Percentiles rank a stretch among this genome's conserved stretches.
phyloP scores from a whole-genome alignment of 2,888 invertebrate species.

The Pristionchus japonicus region DNA sequence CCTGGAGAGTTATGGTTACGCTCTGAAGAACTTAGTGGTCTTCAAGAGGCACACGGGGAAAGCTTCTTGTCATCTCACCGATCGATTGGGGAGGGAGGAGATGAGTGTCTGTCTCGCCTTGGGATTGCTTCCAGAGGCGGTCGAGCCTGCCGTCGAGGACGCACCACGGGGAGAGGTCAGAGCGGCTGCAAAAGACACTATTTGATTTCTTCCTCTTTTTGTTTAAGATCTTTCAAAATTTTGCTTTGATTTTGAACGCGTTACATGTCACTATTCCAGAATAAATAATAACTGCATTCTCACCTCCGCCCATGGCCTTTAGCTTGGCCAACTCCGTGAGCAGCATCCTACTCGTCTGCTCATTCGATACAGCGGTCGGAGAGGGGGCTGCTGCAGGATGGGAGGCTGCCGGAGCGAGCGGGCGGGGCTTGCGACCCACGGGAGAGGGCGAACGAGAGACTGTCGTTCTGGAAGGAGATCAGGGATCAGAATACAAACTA shows the following conservation, averaged over 20 bases:
- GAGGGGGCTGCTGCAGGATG: not conserved
- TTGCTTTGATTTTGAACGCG: not conserved
- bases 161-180: slow-evolving; percentile 38
- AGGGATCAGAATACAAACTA: not conserved
- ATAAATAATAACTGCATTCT: not conserved
- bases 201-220: not conserved
- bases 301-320: slow-evolving; percentile 32
- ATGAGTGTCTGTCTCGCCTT: slow-evolving; percentile 42
- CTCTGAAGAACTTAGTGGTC: not conserved
- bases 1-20: not conserved
- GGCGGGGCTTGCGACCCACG: not conserved
- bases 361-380: not conserved
- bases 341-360: not conserved
- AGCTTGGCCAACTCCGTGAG: slow-evolving; percentile 41
- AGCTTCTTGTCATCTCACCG: no score
- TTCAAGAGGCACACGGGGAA: no score
- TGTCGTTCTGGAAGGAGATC: slow-evolving; percentile 38
- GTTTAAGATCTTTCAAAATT: not conserved
- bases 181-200: not conserved
- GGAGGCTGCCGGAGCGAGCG: not conserved
- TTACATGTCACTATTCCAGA: not conserved
- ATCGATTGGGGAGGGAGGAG: slow-evolving; percentile 40
- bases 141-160: not conserved
- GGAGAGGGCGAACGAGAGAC: slow-evolving; percentile 45
- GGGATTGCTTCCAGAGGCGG: not conserved